phyloP scores from a whole-genome alignment of 2,113 vertebrate species.

The Sinocyclocheilus grahami region DNA sequence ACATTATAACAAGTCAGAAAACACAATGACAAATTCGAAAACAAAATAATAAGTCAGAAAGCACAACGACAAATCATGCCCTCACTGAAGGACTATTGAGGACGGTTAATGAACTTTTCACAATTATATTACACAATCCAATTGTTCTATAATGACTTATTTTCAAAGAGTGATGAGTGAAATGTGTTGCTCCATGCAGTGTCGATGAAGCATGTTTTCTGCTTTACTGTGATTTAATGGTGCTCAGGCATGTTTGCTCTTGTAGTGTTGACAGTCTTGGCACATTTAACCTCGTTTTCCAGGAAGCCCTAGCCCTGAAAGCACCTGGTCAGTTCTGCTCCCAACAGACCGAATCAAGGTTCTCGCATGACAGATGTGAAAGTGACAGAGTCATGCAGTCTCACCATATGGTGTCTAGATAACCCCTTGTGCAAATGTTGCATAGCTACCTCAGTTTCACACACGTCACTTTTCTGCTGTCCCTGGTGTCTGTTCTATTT shows the following conservation, averaged over 20 bases:
- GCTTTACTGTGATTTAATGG: constrained; percentile 15
- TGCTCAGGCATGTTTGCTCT: background rate
- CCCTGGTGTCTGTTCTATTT: background rate
- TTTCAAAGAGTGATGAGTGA: constrained; percentile 21
- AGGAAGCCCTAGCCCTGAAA: background rate
- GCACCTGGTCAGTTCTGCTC: constrained; percentile 26
- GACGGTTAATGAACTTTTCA: constrained; percentile 49
- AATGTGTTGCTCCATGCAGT: background rate
- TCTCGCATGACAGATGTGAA: constrained; percentile 24
- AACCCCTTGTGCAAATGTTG: constrained; percentile 3
- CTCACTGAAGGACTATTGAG: constrained; percentile 40
- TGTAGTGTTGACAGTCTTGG: background rate
- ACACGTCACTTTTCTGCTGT: background rate
- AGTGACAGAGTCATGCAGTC: constrained; percentile 20
- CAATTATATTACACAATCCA: constrained; percentile 46
- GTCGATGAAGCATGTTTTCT: background rate
- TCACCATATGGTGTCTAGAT: constrained; percentile 32
- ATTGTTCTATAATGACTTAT: constrained; percentile 47
- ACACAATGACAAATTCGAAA: too few relatives aligned
- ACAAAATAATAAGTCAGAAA: too few relatives aligned
- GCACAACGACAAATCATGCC: background rate
- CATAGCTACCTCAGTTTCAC: background rate
- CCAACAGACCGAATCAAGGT: constrained; percentile 19
- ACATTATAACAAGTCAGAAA: too few relatives aligned
- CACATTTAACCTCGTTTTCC: constrained; percentile 30